These are phyloP conservation scores for Puffinus mauretanicus DNA, from an alignment of 2,113 vertebrate species.

Conservation along the genomic window DNA sequence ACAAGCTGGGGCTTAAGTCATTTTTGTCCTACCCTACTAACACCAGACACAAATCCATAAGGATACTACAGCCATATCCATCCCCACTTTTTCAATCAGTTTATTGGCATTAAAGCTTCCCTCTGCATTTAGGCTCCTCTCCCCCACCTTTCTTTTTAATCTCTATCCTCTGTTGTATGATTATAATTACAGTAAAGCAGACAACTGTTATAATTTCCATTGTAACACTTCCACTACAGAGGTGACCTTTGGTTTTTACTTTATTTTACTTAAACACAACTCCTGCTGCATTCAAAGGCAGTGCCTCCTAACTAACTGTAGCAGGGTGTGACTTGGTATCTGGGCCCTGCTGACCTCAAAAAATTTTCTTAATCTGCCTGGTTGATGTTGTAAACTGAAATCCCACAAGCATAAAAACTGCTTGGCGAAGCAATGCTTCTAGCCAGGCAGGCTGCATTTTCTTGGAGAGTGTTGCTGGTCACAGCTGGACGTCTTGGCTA, in stretches of 20 bases:
- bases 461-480: not conserved
- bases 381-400: constrained; percentile 25
- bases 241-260: not conserved
- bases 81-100: not conserved
- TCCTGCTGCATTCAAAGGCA: not conserved
- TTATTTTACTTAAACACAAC: not conserved
- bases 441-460: constrained; percentile 8
- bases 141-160: constrained; percentile 6
- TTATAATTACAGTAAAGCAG: not conserved
- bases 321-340: constrained; percentile 38
- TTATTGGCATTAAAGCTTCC: not conserved
- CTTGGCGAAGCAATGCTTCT: not conserved
- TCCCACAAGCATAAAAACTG: not conserved
- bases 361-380: not conserved
- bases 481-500: constrained; percentile 18
- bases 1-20: not conserved
- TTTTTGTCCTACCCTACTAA: not conserved
- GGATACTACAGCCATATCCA: not conserved
- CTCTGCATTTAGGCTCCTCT: not conserved
- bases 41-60: not conserved
- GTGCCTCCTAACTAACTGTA: not conserved
- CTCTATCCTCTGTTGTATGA: not conserved
- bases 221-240: not conserved
- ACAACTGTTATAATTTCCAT: not conserved
- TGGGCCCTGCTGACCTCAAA: constrained; percentile 11